These are phyloP conservation scores for Cynodonichthys magdalenae DNA, from an alignment of 2,797 vertebrate genomes.

Conservation along the genomic window DNA sequence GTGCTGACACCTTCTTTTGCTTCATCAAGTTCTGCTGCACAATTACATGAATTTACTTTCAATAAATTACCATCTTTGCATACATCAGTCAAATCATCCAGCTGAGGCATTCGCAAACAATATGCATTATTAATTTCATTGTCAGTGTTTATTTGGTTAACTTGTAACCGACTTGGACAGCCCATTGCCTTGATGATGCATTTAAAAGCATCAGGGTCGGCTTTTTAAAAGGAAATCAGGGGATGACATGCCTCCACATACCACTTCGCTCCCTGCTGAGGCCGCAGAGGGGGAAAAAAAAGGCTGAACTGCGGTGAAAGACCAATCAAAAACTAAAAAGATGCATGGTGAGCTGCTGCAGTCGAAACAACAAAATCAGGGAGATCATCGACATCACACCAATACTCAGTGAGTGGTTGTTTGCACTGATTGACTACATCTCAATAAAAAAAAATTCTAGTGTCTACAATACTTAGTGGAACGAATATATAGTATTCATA, in stretches of 20 bases:
- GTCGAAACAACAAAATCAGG: constrained; percentile 73
- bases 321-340: constrained; percentile 71
- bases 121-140: constrained; percentile 99
- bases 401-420: constrained; percentile 69
- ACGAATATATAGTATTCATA: constrained; percentile 48
- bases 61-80: constrained; percentile 99
- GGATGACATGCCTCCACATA: constrained; percentile 74
- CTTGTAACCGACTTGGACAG: constrained; percentile 92
- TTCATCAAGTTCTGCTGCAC: constrained; percentile 93
- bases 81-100: constrained; percentile 96
- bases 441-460: constrained; percentile 58
- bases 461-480: constrained; percentile 50
- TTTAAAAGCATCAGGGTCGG: constrained; percentile 83
- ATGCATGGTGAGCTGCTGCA: constrained; percentile 52
- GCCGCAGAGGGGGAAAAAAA: constrained; percentile 65
- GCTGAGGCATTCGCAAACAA: constrained; percentile 95
- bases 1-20: constrained; percentile 94
- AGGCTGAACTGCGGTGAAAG: constrained; percentile 67
- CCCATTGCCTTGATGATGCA: constrained; percentile 84
- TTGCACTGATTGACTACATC: constrained; percentile 71
- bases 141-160: constrained; percentile 96
- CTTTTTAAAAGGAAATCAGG: constrained; percentile 82
- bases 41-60: constrained; percentile 98
- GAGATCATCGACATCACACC: constrained; percentile 66
- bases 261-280: constrained; percentile 77